Evolutionary conservation across 1,140 invertebrate species (phyloP), one percentile per base, ranked within the genome.

Genomic region (Melitaea cinxia): DNA sequence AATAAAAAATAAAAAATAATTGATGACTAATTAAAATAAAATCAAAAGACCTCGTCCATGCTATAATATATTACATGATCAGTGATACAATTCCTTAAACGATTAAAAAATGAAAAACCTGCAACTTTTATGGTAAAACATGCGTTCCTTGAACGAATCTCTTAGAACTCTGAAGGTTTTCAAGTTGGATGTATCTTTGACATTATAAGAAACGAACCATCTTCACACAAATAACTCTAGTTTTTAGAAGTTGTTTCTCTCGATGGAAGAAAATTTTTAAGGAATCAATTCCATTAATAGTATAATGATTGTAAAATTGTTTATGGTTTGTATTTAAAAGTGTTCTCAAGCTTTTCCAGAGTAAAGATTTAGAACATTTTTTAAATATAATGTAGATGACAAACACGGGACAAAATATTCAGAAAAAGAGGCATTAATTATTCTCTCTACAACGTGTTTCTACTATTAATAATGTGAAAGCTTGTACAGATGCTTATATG

Each of bases 71-170:
- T 45, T 45, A 45, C 17, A 45, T 19, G 7, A 9, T 7, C 4
- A 37, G 5, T 6, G 19, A 37, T 35, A 55, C 7, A 4, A 55
- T 33, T 23, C 30, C 33, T 15, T 23, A 37, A 7, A 24, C 28
- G 21, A 55, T 55, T 9, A 6, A 15, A 19, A 19, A 10, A 19
- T n/a, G n/a, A 37, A 9, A 55, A 35, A 37, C 24, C 26, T 14
- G 28, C 7, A 21, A 14, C 60, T 24, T 35, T 53, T 49, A 56
- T n/a, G 61, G 52, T 33, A 15, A 37, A 23, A 49, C 4, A 33
- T 33, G 23, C 5, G 28, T 64, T 49, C 37, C 54, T 45, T 26
- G 17, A 6, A 15, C 12, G 17, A 33, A n/a, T 23, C n/a, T 23
- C 17, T 4, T 23, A 35, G 33, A 23, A 55, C 17, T 55, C 6